Base-by-base conservation (phyloP, 2,113 vertebrate genomes). In the Numenius arquata region DNA sequence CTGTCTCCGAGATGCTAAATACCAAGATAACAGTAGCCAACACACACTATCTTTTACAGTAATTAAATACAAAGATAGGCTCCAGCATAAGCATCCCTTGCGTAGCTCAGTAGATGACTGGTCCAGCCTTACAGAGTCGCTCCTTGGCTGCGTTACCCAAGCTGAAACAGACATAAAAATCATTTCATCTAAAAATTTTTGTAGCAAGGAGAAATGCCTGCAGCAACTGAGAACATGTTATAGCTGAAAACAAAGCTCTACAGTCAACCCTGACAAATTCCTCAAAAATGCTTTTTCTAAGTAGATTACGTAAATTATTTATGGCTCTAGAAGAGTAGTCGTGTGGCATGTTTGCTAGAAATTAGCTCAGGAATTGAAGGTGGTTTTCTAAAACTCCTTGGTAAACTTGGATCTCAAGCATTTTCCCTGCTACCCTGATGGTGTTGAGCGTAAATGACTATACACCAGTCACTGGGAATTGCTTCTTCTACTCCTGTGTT, bases 321-420 rank as follows among this genome's bases (percentile, higher is more conserved):
- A 96, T 58, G 81, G 29, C 45, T 89, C 25, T 87, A 45, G 30
- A 94, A 66, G 50, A 67, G 61, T 62, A 66, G 74, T 74, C 97
- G 63, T 83, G 92, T 89, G 88, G n/a, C 32, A 93, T 38, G 45
- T 94, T 97, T 77, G 87, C 27, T 93, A 70, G 70, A 71, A 95
- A 96, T 92, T 94, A 92, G 70, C 71, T 77, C 47, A 88, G 82
- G 41, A 95, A 89, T 58, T 91, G 78, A 79, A 63, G 47, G 41
- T 85, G 20, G 11, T 53, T 95, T 70, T 40, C 18, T 36, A 74
- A 78, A 73, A 25, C 8, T 21, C 16, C 21, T 73, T 5, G 8
- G 32, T 25, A 90, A 67, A 15, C 50, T 50, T 29, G 19, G 19
- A 82, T 47, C 15, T 72, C 8, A 38, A 21, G 19, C 30, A 25